Percentiles rank a stretch among this genome's conserved stretches.
These are phyloP conservation scores for Argyra leucocephala DNA, from an alignment of 2,888 invertebrate species.

Conservation along the genomic window DNA sequence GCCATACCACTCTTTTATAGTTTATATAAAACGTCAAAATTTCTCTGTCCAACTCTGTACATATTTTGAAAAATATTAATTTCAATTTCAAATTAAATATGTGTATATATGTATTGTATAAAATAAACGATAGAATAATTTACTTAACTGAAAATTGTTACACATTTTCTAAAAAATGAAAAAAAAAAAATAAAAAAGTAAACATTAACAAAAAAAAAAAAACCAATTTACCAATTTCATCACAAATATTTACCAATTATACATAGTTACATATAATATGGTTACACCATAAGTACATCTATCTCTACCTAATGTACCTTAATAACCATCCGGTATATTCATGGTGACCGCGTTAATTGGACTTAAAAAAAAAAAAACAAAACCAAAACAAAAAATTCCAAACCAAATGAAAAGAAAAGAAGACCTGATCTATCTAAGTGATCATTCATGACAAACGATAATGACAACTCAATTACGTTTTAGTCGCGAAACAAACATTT, in stretches of 20 bases:
- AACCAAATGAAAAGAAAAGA: background rate
- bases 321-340: background rate
- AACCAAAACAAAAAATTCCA: background rate
- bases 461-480: constrained; percentile 3
- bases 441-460: constrained; percentile 6
- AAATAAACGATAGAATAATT: background rate
- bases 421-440: background rate
- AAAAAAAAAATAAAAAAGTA: background rate
- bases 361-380: background rate
- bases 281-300: background rate
- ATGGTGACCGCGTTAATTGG: constrained; percentile 6
- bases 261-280: background rate
- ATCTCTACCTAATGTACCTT: constrained; percentile 1
- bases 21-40: too few species aligned
- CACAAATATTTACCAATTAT: constrained; percentile 6
- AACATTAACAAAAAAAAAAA: background rate
- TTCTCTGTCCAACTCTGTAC: too few species aligned
- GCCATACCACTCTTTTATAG: too few species aligned
- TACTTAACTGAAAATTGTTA: background rate
- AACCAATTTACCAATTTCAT: background rate
- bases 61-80: too few species aligned
- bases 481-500: constrained; percentile 6
- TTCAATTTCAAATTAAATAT: background rate
- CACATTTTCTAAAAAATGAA: background rate
- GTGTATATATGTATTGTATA: background rate